A percentile compares a stretch with the other conserved stretches of the same genome.
These are phyloP conservation scores for Agrotis ipsilon DNA, from an alignment of 2,888 invertebrate species.

Conservation along the genomic window DNA sequence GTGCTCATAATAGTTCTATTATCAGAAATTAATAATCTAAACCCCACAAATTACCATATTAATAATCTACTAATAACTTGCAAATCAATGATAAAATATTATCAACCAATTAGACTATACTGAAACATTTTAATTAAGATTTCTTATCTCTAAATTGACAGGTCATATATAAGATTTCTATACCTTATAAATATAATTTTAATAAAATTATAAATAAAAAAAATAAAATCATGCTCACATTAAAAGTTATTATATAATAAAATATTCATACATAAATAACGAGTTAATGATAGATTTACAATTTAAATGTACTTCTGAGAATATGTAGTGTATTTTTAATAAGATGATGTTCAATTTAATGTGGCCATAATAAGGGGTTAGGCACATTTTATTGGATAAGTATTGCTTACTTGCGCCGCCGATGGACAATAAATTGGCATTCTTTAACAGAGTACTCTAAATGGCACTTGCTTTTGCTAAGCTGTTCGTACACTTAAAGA, in stretches of 20 bases:
- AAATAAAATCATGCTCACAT: slow-evolving; percentile 33
- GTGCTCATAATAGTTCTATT: slow-evolving; percentile 18
- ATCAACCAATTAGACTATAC: slow-evolving; percentile 39
- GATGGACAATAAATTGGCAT: slow-evolving; percentile 74
- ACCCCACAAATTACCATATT: slow-evolving; percentile 38
- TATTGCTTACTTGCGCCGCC: slow-evolving; percentile 69
- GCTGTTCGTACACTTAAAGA: slow-evolving; percentile 26
- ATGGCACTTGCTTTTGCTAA: slow-evolving; percentile 63
- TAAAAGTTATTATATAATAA: slow-evolving; percentile 39
- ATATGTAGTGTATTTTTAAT: slow-evolving; percentile 72
- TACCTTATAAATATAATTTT: slow-evolving; percentile 19
- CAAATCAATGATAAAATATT: slow-evolving; percentile 36
- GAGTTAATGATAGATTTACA: slow-evolving; percentile 66
- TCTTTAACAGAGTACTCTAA: slow-evolving; percentile 69
- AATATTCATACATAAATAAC: slow-evolving; percentile 52
- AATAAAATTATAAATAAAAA: slow-evolving; percentile 23
- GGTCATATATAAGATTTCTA: slow-evolving; percentile 4
- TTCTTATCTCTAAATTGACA: slow-evolving; percentile 46
- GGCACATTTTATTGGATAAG: slow-evolving; percentile 75
- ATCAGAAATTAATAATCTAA: slow-evolving; percentile 12
- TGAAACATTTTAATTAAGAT: slow-evolving; percentile 45
- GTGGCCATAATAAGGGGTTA: slow-evolving; percentile 75
- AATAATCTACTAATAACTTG: slow-evolving; percentile 27
- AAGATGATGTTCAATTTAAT: slow-evolving; percentile 77
- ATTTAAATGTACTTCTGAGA: slow-evolving; percentile 72